A percentile compares a stretch with the other conserved stretches of the same genome.
phyloP scores from a whole-genome alignment of 1,140 invertebrate species.

The Drosophila santomea region DNA sequence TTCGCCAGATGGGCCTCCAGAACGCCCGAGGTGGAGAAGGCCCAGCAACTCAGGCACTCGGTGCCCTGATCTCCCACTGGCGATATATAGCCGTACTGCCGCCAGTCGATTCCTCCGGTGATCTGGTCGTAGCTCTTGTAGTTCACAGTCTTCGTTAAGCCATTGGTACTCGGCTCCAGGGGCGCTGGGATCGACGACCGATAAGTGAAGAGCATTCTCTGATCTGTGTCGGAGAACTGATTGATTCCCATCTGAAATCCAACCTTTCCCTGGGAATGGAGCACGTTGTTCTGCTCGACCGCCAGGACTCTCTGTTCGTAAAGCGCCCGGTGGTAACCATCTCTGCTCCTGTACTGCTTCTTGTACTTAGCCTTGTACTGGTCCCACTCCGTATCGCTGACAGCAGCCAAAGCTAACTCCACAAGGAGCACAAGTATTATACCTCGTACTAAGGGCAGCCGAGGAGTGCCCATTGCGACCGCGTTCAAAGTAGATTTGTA shows the following conservation, averaged over 20 bases:
- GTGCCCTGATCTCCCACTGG: slow-evolving; percentile 88
- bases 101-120: slow-evolving; percentile 11
- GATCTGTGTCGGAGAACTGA: slow-evolving; percentile 30
- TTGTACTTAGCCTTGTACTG: slow-evolving; percentile 10
- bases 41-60: slow-evolving; percentile 95
- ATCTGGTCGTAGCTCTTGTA: slow-evolving; percentile 25
- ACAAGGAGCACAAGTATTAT: neutral
- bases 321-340: slow-evolving; percentile 2
- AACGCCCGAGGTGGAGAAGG: slow-evolving; percentile 94
- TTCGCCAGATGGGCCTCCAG: slow-evolving; percentile 90
- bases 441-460: neutral
- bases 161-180: neutral
- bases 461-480: slow-evolving; percentile 6
- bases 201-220: neutral
- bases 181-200: neutral
- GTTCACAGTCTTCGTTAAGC: neutral
- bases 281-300: neutral
- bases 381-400: slow-evolving; percentile 1
- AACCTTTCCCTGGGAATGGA: neutral
- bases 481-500: neutral
- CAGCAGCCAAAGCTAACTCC: neutral
- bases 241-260: slow-evolving; percentile 18
- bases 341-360: neutral
- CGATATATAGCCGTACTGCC: slow-evolving; percentile 8
- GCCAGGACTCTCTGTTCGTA: neutral